Percentiles rank a stretch among this genome's conserved stretches.
phyloP scores from a whole-genome alignment of 2,888 invertebrate species.

The Oligia strigilis region DNA sequence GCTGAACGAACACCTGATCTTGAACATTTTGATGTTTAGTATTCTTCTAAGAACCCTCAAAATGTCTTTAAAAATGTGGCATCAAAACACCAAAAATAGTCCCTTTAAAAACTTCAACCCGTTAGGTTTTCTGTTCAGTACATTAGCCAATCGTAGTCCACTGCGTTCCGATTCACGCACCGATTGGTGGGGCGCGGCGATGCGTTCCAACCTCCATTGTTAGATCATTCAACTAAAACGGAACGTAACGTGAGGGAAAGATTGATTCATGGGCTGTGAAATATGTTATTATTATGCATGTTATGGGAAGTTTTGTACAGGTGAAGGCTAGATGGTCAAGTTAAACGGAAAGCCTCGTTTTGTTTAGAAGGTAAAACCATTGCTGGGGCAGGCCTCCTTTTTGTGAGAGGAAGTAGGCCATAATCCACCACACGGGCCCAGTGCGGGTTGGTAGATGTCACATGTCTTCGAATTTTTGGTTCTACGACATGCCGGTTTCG shows the following conservation, averaged over 20 bases:
- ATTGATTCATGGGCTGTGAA: slow-evolving; percentile 63
- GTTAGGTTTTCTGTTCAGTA: slow-evolving; percentile 64
- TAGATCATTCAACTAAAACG: slow-evolving; percentile 60
- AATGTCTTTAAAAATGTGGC: not conserved
- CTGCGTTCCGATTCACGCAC: slow-evolving; percentile 64
- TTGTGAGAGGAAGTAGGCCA: not conserved
- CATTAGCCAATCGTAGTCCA: slow-evolving; percentile 62
- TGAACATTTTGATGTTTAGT: not conserved
- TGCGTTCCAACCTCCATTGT: slow-evolving; percentile 64
- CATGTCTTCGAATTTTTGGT: not conserved
- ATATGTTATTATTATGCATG: slow-evolving; percentile 35
- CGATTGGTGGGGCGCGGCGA: slow-evolving; percentile 52
- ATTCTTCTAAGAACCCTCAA: not conserved
- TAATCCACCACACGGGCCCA: not conserved
- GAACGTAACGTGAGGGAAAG: slow-evolving; percentile 56
- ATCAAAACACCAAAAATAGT: slow-evolving; percentile 41
- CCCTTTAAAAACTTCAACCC: slow-evolving; percentile 45
- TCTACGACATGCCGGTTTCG: too few relatives aligned
- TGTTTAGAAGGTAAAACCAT: not conserved
- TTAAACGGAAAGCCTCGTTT: not conserved
- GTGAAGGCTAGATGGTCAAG: not conserved
- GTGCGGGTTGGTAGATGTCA: not conserved
- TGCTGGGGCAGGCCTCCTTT: too few relatives aligned
- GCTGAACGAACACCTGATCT: not conserved
- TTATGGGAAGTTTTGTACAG: not conserved